These are phyloP conservation scores for Mycteria americana DNA, from an alignment of 2,797 vertebrate species.

Conservation along the genomic window DNA sequence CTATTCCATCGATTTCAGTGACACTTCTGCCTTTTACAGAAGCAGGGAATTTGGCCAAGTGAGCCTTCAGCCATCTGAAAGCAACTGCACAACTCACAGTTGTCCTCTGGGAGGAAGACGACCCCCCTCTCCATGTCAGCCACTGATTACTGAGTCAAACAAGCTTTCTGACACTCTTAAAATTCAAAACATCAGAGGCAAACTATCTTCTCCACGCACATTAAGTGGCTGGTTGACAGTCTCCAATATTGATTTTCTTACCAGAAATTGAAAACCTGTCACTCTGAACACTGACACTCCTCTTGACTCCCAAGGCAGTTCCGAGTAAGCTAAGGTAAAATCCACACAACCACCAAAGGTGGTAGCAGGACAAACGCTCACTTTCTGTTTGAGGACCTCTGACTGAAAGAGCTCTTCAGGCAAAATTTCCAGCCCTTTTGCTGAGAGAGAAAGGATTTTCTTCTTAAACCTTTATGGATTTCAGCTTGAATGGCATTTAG, in stretches of 20 bases:
- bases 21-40: neutral
- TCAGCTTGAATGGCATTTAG: neutral
- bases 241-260: neutral
- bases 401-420: neutral
- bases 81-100: neutral
- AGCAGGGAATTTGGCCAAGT: neutral
- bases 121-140: neutral
- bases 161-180: neutral
- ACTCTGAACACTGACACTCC: neutral
- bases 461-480: neutral
- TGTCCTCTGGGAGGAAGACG: neutral
- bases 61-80: neutral
- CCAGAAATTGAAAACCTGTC: neutral
- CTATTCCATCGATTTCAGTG: neutral
- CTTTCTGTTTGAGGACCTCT: neutral
- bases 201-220: neutral
- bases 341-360: neutral
- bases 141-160: neutral
- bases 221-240: neutral
- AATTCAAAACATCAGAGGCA: neutral
- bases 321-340: neutral
- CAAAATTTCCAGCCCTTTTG: neutral
- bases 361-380: neutral
- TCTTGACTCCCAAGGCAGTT: neutral
- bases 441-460: neutral